Conservation (phyloP, 1,140 invertebrate genomes). For the Anastrepha obliqua region DNA sequence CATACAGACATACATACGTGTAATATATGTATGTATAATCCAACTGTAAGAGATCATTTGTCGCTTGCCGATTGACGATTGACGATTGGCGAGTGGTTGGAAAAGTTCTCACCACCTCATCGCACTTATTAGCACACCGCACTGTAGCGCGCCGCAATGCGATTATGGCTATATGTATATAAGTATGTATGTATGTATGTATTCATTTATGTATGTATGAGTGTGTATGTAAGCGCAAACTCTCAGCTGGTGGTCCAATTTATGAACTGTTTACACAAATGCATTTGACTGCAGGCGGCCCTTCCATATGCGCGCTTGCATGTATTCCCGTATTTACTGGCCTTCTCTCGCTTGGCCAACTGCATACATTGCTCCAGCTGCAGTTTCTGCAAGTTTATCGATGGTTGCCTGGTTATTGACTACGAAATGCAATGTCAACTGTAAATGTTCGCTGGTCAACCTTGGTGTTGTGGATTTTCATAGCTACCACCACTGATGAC, state of each 20-base stretch:
- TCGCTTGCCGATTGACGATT: too few relatives aligned
- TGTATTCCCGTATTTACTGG: not conserved
- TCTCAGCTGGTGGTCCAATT: not conserved
- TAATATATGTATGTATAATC: too few relatives aligned
- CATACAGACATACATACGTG: too few relatives aligned
- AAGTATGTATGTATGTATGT: too few relatives aligned
- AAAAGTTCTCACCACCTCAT: not conserved
- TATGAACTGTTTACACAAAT: slow-evolving; percentile 9
- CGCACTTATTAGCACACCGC: too few relatives aligned
- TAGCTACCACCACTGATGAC: not conserved
- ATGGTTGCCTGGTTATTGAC: not conserved
- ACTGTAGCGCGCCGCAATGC: too few relatives aligned
- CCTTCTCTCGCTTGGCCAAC: not conserved
- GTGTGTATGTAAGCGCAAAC: not conserved
- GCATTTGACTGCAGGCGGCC: not conserved
- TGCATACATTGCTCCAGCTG: not conserved
- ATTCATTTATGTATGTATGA: not conserved
- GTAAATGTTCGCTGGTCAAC: not conserved
- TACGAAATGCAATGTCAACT: not conserved
- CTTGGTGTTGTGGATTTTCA: slow-evolving; percentile 1
- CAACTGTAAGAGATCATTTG: too few relatives aligned
- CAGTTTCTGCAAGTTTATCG: not conserved
- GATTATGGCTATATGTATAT: too few relatives aligned
- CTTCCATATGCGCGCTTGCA: not conserved
- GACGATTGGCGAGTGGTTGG: not conserved